Evolutionary conservation across 2,888 invertebrate genomes (phyloP), one percentile per base, ranked within the genome.

Genomic region (Trissoscelio sp.): DNA sequence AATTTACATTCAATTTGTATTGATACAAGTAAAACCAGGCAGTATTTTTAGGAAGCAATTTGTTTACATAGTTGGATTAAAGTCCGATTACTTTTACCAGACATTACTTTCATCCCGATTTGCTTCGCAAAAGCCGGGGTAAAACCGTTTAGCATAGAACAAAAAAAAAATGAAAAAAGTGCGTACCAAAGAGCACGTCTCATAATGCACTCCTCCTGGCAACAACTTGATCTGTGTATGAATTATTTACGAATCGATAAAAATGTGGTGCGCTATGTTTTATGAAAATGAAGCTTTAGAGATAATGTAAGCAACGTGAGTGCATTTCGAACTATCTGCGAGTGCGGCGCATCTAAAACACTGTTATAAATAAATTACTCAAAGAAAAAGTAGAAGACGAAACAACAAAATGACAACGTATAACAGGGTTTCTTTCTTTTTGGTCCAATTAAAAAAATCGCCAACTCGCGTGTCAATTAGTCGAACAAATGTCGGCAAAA

Each of bases 191-290:
- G 24, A 48, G 12, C 37, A 20, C 7, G 12, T 1, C 14, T 62
- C 31, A 53, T 72, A 72, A 62, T 31, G 51, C 18, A 53, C 51
- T 53, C 24, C 12, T 55, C 18, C 31, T 12, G 46, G 57, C 46
- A 57, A 57, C 74, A 57, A 57, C 48, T 75, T 58, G 67, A 67
- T 75, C 67, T 31, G 57, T 42, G 46, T 67, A 67, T 75, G 67
- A 75, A 75, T 78, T 70, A 69, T 78, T 60, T 60, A 78, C 69
- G 69, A 77, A 62, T 70, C 77, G 69, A 78, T 69, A 78, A 69
- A 70, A 62, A 78, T 69, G 69, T 46, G 51, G 53, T 55, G 60
- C 51, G 46, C 44, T 53, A 53, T 34, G 60, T 77, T 70, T 74
- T 44, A 77, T 62, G 46, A 70, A 78, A 69, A 60, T 60, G 39